These are phyloP conservation scores for Numenius arquata DNA, from an alignment of 2,113 vertebrate genomes.

Conservation along the genomic window DNA sequence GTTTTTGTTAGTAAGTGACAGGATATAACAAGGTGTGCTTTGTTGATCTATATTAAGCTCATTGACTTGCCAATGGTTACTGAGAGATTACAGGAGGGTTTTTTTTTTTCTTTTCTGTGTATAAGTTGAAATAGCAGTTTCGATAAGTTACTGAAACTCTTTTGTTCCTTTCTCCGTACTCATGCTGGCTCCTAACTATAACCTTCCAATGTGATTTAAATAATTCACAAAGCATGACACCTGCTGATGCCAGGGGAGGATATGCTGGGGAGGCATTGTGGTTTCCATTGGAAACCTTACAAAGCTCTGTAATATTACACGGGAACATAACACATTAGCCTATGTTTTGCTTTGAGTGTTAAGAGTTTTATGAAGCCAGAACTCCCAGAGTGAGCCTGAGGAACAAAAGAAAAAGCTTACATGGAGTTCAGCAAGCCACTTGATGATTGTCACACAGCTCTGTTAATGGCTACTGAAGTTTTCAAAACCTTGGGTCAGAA, in stretches of 20 bases:
- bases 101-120: not conserved
- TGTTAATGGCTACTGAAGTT: not conserved
- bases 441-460: not conserved
- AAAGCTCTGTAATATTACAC: conserved; percentile 4
- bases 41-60: conserved; percentile 7
- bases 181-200: conserved; percentile 26
- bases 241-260: conserved; percentile 38
- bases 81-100: not conserved
- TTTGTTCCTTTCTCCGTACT: not conserved
- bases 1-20: not conserved
- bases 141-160: not conserved
- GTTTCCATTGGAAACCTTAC: conserved; percentile 31
- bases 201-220: not conserved
- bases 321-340: conserved; percentile 12
- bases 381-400: not conserved
- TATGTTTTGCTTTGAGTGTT: not conserved
- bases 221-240: conserved; percentile 19
- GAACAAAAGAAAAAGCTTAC: not conserved
- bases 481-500: not conserved
- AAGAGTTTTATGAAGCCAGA: conserved; percentile 1
- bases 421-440: not conserved
- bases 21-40: not conserved
- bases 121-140: not conserved
- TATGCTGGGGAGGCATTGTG: not conserved
- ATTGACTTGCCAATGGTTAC: not conserved